A percentile compares a stretch with the other conserved stretches of the same genome.
Conservation (phyloP, 2,797 vertebrate species). For the Sebastes taczanowskii region DNA sequence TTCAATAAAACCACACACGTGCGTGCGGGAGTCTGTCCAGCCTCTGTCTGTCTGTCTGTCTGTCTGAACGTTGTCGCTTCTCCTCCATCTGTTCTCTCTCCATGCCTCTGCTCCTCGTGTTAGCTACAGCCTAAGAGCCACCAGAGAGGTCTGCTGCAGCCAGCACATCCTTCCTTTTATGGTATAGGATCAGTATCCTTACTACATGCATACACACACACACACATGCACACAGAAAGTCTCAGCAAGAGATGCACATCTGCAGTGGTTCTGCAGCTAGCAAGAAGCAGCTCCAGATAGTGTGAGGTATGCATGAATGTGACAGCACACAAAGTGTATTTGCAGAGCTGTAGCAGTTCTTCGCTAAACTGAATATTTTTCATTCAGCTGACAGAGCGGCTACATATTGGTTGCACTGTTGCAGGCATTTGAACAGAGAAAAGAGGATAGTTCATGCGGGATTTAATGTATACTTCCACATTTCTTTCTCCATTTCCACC, state of each 20-base stretch:
- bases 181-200: slow-evolving; percentile 61
- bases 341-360: neutral
- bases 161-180: slow-evolving; percentile 77
- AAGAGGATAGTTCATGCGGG: no score
- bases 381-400: neutral
- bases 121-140: slow-evolving; percentile 55
- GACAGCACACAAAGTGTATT: slow-evolving; percentile 11
- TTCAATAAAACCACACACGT: slow-evolving; percentile 42
- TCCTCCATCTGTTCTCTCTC: slow-evolving; percentile 58
- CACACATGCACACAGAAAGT: slow-evolving; percentile 11
- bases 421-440: neutral
- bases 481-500: no score
- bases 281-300: neutral
- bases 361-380: neutral
- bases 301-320: slow-evolving; percentile 32
- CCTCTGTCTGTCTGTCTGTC: slow-evolving; percentile 44
- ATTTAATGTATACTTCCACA: no score
- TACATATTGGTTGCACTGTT: neutral
- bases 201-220: slow-evolving; percentile 14
- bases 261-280: slow-evolving; percentile 59
- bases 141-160: slow-evolving; percentile 68
- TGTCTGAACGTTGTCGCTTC: slow-evolving; percentile 8
- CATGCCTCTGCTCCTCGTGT: slow-evolving; percentile 45
- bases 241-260: slow-evolving; percentile 52
- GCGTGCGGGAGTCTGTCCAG: slow-evolving; percentile 26